phyloP scores from a whole-genome alignment of 2,113 vertebrate genomes.

The Okapia johnstoni region DNA sequence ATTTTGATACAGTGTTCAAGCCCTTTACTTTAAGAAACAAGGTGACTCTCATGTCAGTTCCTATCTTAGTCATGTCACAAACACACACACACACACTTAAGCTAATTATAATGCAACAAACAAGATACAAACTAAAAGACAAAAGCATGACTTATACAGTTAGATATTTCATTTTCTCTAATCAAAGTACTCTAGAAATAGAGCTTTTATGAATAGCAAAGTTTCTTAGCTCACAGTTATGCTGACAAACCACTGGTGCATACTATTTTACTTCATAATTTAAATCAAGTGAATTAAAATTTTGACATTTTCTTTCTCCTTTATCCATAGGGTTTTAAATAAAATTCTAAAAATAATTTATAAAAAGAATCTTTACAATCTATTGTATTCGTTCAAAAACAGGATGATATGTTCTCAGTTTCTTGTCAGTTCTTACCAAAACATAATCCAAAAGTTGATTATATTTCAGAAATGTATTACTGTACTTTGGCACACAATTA shows the following conservation, averaged over 20 bases:
- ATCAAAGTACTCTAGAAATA: background rate
- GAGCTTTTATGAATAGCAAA: background rate
- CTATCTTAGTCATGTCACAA: background rate
- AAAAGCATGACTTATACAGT: background rate
- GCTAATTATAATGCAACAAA: background rate
- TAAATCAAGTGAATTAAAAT: background rate
- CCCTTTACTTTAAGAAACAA: constrained; percentile 11
- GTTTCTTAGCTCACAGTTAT: background rate
- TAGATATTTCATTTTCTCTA: background rate
- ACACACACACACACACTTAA: background rate
- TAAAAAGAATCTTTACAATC: background rate
- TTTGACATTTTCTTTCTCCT: background rate
- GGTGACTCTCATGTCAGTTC: background rate
- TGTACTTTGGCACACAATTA: constrained; percentile 64
- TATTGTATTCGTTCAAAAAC: background rate
- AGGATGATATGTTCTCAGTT: background rate
- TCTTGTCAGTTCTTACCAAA: background rate
- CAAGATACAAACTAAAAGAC: background rate
- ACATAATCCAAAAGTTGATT: constrained; percentile 17
- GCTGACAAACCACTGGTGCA: background rate
- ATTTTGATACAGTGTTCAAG: background rate
- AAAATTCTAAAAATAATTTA: background rate
- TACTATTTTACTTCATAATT: background rate
- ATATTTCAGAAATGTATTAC: constrained; percentile 59
- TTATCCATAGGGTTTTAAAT: background rate